Evolutionary conservation across 2,888 invertebrate species (phyloP).

Genomic region (Melanotus villosus): DNA sequence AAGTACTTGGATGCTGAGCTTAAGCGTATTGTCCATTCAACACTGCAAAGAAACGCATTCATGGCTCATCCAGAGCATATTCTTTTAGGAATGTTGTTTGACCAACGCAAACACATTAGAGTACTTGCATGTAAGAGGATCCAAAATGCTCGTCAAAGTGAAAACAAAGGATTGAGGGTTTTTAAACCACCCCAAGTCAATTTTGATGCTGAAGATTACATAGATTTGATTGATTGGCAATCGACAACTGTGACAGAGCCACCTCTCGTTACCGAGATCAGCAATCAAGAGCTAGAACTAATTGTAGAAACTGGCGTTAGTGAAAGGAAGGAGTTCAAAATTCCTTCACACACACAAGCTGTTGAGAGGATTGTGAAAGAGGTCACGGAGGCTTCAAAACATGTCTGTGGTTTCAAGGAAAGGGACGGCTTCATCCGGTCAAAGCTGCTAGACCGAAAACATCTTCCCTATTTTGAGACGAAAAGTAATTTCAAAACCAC

Average conservation of each 20-base stretch:
- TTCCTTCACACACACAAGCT: background rate
- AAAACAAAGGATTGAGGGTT: background rate
- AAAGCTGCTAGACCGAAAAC: background rate
- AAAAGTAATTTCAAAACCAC: background rate
- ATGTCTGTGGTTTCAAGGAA: constrained; percentile 2
- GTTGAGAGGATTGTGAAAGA: background rate
- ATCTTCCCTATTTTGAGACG: background rate
- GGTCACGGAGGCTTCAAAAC: background rate
- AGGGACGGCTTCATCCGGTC: background rate
- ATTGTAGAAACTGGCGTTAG: background rate
- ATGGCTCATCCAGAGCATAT: background rate
- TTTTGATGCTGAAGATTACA: background rate
- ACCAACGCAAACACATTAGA: background rate
- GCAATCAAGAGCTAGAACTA: background rate
- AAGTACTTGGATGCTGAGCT: background rate
- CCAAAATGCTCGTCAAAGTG: background rate
- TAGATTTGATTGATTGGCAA: background rate
- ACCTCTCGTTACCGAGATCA: background rate
- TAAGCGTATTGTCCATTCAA: background rate
- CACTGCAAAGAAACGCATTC: background rate
- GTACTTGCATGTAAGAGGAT: background rate
- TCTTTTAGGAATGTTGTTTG: background rate
- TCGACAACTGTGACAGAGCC: background rate
- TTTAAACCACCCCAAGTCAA: background rate
- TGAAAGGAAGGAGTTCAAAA: background rate